Evolutionary conservation across 2,888 invertebrate species (phyloP), one percentile per base, ranked within the genome.

Genomic region (Ormyrus nitidulus): DNA sequence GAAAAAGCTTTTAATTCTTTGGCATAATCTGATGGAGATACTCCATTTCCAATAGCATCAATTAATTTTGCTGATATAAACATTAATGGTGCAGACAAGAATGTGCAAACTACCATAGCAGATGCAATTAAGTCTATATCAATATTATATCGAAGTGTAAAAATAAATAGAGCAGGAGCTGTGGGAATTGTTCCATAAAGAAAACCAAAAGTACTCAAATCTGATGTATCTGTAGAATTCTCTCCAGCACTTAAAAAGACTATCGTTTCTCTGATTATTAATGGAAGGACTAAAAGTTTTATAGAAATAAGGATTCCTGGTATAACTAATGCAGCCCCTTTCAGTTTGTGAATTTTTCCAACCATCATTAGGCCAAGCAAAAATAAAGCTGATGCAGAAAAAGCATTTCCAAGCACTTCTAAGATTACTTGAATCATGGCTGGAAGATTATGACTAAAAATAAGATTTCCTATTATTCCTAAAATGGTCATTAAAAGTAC

Each of bases 101-200:
- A 97, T 0, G 98, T 99, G 85, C 98, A 97, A 1, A 96, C 95
- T 5, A 98, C 98, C 96, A 98, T 96, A 49, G 97, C 96, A 74
- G 96, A 96, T 0, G 98, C 98, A 90, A 98, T 95, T 95, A 98
- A 91, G 91, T 98, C 97, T 78, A 96, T 93, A 89, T 97, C 97
- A 73, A 97, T 91, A 84, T 95, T 94, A 89, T 98, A 98, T 83
- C 97, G 94, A 61, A 96, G 94, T 0, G 98, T 97, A 91, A 98
- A 97, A 4, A 99, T 97, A 90, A 98, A 98, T 0, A 98, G 96
- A n/a, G 97, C 97, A 0, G 98, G 98, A 0, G 98, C 98, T 0
- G 98, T 95, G 0, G 99, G 99, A 90, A 99, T 96, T 0, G 98
- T 98, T 75, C 99, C 98, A 88, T 98, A 98, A 0, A 99, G 92